Evolutionary conservation across 1,140 invertebrate species (phyloP), one percentile per base, ranked within the genome.

Genomic region (Wiebesia pumilae): DNA sequence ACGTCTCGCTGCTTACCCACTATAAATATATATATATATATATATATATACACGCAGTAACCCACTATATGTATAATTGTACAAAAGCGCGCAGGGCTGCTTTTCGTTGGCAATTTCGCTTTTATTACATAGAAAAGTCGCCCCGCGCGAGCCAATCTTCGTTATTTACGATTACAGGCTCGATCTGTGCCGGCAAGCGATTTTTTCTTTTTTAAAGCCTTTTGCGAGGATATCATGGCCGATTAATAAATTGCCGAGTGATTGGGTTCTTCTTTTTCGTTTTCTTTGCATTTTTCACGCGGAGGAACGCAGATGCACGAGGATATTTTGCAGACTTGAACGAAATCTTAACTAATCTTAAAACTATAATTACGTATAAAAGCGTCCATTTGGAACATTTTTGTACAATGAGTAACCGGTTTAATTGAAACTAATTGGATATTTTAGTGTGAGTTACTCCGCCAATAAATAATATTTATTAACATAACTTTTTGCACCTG

Each of bases 61-160:
- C 62, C 4, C 62, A 65, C 6, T 65, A 27, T 38, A 21, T 16
- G 21, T 38, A 27, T 38, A 10, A 75, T 43, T 43, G 24, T 43
- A 75, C 27, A 62, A 3, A 62, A 27, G 58, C 58, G 1, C 24
- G 3, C 33, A 21, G 54, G 30, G 65, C 40, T 85, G 40, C 38
- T 82, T 73, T 85, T 43, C 84, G 67, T 40, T 75, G 3, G 80
- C 79, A 86, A 86, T 86, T 86, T 81, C 67, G 30, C 35, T 78
- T 79, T 84, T 84, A 79, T 79, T 65, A 40, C 75, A n/a, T 58
- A 67, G 73, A 33, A 65, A 69, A 58, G 67, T 58, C 79, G 79
- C n/a, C 30, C 62, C 30, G n/a, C 77, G 43, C 33, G 43, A 71
- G 47, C 85, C 79, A 81, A 86, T 86, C 85, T 77, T 82, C 67